Base-by-base conservation (phyloP, 2,888 invertebrate genomes). In the Boloria euphrosyne region DNA sequence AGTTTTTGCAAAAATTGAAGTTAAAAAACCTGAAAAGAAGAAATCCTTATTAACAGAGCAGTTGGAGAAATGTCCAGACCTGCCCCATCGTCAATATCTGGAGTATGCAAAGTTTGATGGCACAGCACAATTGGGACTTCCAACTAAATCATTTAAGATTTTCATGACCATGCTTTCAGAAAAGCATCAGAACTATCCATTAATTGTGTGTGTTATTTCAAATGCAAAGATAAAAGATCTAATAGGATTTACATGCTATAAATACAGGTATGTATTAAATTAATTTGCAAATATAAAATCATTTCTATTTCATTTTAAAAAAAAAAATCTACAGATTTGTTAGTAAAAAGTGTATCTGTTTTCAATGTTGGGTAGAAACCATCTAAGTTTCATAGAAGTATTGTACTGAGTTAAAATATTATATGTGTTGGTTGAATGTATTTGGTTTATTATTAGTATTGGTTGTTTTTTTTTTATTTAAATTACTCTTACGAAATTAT, bases 91-190 rank as follows among this genome's bases (percentile, higher is more conserved):
- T 85, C 97, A 97, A 61, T 99, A 96, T 86, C 93, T 96, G 70
- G 96, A 97, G 78, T 99, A 96, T 92, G 96, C 97, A 3, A 96
- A 96, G 86, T 98, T 96, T 86, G 98, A 98, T 92, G 98, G 98
- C 70, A 96, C 95, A 68, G 95, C 96, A 46, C 97, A 97, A 84
- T 93, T 96, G 64, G 96, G 96, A 31, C 91, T 96, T 59, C 94
- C 96, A 22, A 95, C 95, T 0, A 96, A 97, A 83, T 96, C 95
- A 73, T 97, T 98, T 78, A 96, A 96, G 80, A 98, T 99, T 72
- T 98, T 96, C 80, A 94, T 98, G 83, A 97, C 97, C 59, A 97
- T 98, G 96, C 90, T 97, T 38, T 94, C 96, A 0, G 95, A 95
- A 70, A 95, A 95, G 65, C 95, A 97, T 71, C 94, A 97, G 71